Evolutionary conservation across 2,888 invertebrate species (phyloP).

Genomic region (Tuta absoluta): DNA sequence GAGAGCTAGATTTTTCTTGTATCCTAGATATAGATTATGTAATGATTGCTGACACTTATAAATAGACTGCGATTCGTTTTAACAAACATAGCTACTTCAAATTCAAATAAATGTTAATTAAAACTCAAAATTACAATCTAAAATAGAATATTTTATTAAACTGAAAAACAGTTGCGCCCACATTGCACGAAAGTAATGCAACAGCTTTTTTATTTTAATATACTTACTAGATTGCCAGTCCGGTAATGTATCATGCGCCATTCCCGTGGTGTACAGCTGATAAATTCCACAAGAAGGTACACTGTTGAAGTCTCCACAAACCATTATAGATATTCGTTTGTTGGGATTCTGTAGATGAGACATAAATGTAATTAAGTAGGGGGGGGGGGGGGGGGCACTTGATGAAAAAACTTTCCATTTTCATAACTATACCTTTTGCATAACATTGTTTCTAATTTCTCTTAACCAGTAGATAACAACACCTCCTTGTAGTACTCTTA

Average conservation of each 20-base stretch:
- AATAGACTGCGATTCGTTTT: too few species aligned
- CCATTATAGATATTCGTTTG: conserved; percentile 83
- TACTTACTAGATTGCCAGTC: conserved; percentile 91
- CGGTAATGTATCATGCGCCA: conserved; percentile 82
- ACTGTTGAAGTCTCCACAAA: conserved; percentile 97
- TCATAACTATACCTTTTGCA: conserved; percentile 47
- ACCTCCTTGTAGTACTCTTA: conserved; percentile 92
- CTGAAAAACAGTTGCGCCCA: too few species aligned
- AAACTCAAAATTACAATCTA: too few species aligned
- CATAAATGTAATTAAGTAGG: conserved; percentile 1
- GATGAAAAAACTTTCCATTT: too few species aligned
- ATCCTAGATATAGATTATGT: too few species aligned
- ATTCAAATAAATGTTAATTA: too few species aligned
- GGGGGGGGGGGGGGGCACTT: too few species aligned
- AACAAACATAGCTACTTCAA: too few species aligned
- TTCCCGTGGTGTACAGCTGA: conserved; percentile 86
- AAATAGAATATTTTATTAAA: too few species aligned
- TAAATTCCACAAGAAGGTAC: conserved; percentile 91
- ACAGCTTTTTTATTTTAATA: background rate
- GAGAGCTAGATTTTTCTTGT: too few species aligned
- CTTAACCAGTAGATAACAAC: conserved; percentile 86
- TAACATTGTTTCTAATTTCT: conserved; percentile 71
- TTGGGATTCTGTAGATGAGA: conserved; percentile 54
- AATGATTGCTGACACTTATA: too few species aligned
- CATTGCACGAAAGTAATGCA: background rate